phyloP scores from a whole-genome alignment of 2,797 vertebrate genomes.

The Garrulus glandarius region DNA sequence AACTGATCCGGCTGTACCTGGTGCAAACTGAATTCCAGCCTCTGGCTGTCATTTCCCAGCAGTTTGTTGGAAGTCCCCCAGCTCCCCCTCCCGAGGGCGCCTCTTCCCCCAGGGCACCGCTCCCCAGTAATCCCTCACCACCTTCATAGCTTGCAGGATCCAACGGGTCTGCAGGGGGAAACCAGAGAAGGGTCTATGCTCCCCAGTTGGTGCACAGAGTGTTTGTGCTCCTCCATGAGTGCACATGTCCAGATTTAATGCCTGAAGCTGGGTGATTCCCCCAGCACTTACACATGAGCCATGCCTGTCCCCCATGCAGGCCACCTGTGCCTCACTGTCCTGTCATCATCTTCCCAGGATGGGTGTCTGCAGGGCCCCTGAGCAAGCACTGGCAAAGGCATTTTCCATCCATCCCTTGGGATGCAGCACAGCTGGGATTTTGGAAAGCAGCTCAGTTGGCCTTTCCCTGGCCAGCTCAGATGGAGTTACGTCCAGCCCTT shows the following conservation, averaged over 20 bases:
- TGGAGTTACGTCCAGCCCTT: fast-evolving
- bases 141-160: background rate
- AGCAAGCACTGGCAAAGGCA: background rate
- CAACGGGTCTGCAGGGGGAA: fast-evolving
- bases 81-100: too few species aligned
- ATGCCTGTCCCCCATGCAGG: fast-evolving
- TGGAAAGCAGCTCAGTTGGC: background rate
- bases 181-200: background rate
- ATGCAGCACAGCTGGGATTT: background rate
- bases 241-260: fast-evolving
- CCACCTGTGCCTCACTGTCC: fast-evolving
- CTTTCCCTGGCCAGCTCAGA: background rate
- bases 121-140: background rate
- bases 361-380: background rate
- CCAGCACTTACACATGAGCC: fast-evolving
- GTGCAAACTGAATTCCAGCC: background rate
- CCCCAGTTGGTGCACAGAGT: fast-evolving
- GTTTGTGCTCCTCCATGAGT: background rate
- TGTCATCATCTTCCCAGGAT: background rate
- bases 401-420: background rate
- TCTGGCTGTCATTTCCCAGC: background rate
- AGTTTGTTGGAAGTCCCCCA: background rate
- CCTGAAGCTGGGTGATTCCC: background rate
- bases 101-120: fast-evolving
- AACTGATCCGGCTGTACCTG: background rate